Conservation (phyloP, 53 echinoderm and acorn worm genomes). For the Crossaster papposus region DNA sequence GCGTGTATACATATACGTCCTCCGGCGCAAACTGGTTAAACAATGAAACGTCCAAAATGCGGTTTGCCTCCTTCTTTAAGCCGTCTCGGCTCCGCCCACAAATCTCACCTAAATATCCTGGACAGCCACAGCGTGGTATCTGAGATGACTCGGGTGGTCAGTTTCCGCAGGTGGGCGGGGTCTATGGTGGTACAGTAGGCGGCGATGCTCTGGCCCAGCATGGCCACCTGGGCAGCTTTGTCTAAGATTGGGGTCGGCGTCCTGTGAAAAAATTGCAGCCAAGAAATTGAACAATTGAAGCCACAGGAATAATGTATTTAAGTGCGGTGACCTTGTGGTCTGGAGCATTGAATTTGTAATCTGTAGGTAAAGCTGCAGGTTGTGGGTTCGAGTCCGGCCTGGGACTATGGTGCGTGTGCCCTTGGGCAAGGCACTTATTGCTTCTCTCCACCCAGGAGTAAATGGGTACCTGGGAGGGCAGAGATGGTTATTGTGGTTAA, state of each 20-base stretch:
- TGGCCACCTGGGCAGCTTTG: conserved; percentile 85
- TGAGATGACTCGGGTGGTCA: conserved; percentile 90
- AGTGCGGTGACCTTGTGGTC: too few relatives aligned
- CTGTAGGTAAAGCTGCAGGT: too few relatives aligned
- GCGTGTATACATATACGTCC: too few relatives aligned
- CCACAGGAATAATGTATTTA: background rate
- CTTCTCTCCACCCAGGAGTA: too few relatives aligned
- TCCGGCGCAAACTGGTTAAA: too few relatives aligned
- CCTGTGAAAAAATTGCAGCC: background rate
- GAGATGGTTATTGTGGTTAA: background rate
- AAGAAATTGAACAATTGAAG: background rate
- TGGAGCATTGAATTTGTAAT: too few relatives aligned
- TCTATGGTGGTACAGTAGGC: conserved; percentile 88
- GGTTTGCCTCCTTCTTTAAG: background rate
- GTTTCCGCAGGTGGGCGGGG: conserved; percentile 78
- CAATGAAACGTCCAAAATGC: too few relatives aligned
- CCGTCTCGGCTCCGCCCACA: background rate
- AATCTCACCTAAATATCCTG: conserved; percentile 89
- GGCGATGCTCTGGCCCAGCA: conserved; percentile 88
- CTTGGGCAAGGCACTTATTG: too few relatives aligned
- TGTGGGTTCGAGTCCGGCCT: too few relatives aligned
- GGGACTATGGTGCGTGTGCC: too few relatives aligned
- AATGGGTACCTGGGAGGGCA: too few relatives aligned
- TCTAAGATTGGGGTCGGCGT: conserved; percentile 24
- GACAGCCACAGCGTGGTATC: conserved; percentile 98